Evolutionary conservation across 2,113 vertebrate genomes (phyloP).

Genomic region (Monarcha castaneiventris): DNA sequence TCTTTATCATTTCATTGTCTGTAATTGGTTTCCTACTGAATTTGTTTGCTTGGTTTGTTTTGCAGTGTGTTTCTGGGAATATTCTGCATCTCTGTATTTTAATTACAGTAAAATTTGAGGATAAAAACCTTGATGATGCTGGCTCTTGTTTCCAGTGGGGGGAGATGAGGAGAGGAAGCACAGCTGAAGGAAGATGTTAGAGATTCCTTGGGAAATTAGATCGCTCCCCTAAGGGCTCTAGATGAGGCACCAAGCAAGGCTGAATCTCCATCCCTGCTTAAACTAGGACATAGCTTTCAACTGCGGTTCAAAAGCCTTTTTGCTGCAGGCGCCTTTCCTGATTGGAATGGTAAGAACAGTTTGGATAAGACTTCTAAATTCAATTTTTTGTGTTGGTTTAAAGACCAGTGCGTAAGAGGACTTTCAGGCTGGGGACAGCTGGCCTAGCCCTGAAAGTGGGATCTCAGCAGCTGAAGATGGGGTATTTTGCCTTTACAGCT

Average conservation of each 20-base stretch:
- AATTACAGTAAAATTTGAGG: constrained; percentile 69
- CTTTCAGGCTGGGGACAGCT: neutral
- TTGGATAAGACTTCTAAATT: constrained; percentile 13
- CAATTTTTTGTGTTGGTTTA: neutral
- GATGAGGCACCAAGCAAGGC: constrained; percentile 18
- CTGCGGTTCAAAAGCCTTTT: neutral
- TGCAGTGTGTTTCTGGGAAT: constrained; percentile 61
- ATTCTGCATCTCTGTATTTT: constrained; percentile 67
- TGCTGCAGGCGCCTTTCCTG: neutral
- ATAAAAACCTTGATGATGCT: constrained; percentile 33
- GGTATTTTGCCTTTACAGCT: neutral
- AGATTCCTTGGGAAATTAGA: constrained; percentile 59
- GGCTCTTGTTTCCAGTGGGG: constrained; percentile 36
- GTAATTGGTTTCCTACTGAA: constrained; percentile 57
- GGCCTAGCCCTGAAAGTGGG: neutral
- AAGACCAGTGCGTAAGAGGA: neutral
- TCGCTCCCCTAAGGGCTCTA: constrained; percentile 30
- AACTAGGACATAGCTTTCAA: constrained; percentile 47
- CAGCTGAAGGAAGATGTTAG: constrained; percentile 27
- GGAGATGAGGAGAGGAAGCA: neutral
- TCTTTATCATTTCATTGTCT: constrained; percentile 53
- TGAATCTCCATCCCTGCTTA: constrained; percentile 10
- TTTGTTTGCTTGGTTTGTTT: constrained; percentile 61
- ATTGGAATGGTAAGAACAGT: neutral
- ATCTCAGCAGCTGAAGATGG: neutral